phyloP scores from a whole-genome alignment of 2,797 vertebrate species.

The Danio jaintianensis region DNA sequence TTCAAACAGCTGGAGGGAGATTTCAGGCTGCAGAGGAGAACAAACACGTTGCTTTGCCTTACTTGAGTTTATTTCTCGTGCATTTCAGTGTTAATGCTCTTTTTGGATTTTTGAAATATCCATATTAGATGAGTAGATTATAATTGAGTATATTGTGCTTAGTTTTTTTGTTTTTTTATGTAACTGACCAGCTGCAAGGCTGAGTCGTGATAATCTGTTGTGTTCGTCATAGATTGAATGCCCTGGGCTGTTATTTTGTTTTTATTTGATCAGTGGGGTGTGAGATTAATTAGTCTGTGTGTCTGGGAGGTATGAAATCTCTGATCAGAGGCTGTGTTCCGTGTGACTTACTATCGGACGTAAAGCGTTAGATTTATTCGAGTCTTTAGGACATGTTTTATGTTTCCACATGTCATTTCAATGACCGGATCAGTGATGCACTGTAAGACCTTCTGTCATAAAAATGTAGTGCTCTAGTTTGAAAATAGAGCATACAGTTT shows the following conservation, averaged over 20 bases:
- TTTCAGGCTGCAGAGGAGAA: slow-evolving; percentile 31
- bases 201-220: neutral
- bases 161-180: neutral
- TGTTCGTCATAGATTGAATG: slow-evolving; percentile 36
- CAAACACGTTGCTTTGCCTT: neutral
- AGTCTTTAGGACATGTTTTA: slow-evolving; percentile 5
- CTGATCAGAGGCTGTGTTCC: slow-evolving; percentile 17
- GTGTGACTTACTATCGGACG: slow-evolving; percentile 22
- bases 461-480: neutral
- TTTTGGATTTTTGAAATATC: neutral
- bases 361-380: slow-evolving; percentile 1
- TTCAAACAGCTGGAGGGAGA: neutral
- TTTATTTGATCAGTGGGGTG: slow-evolving; percentile 19
- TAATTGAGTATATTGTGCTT: neutral
- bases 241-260: slow-evolving; percentile 23
- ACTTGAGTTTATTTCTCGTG: neutral
- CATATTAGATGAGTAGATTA: neutral
- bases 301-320: slow-evolving; percentile 29
- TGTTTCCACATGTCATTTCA: slow-evolving; percentile 8
- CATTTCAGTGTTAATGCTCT: neutral
- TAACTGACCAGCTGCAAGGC: slow-evolving; percentile 25
- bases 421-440: neutral
- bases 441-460: neutral
- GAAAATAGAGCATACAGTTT: neutral
- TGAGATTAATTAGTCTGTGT: slow-evolving; percentile 44